Base-by-base conservation (phyloP, 2,797 vertebrate genomes). In the Sparidentex hasta region DNA sequence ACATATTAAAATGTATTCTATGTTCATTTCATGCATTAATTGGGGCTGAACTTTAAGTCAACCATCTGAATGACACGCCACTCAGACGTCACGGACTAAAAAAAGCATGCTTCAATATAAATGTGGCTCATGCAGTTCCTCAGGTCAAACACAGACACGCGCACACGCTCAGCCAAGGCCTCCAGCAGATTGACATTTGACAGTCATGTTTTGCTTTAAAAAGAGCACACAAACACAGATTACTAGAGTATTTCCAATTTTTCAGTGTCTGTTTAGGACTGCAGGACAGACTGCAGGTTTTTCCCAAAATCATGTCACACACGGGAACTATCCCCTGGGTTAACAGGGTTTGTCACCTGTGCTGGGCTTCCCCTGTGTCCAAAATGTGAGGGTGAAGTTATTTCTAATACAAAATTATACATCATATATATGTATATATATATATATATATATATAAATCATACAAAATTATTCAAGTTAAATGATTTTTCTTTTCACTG, bases 171-270 rank as follows among this genome's bases (percentile, higher is more conserved):
- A 46, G 3, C 21, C 16, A 33, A 17, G 55, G 14, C 85, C 83
- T 84, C 71, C 20, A 84, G 83, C 81, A 81, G 69, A 76, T 29
- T 87, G 85, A 84, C 83, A 87, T 89, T 84, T 87, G 57, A 67
- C 21, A 62, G 38, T 64, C 16, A 38, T 25, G 47, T 78, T 84
- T 62, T 63, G 29, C 62, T 64, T 54, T 59, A 25, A 78, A 65
- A 48, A 65, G 56, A 81, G 74, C 23, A 72, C n/a, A 68, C 29
- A 78, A 50, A 71, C 23, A 52, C 21, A 64, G 21, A 75, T 71
- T 65, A 61, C 51, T 50, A 41, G 16, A 27, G 14, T 38, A 21
- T 73, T 55, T 69, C 27, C 7, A 13, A 25, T 11, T 7, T 9
- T 3, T 21, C 14, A 9, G 21, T 59, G 44, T 38, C 12, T 47